Percentiles rank a stretch among this genome's conserved stretches.
Conservation (phyloP, 2,113 vertebrate genomes). For the Clarias gariepinus region DNA sequence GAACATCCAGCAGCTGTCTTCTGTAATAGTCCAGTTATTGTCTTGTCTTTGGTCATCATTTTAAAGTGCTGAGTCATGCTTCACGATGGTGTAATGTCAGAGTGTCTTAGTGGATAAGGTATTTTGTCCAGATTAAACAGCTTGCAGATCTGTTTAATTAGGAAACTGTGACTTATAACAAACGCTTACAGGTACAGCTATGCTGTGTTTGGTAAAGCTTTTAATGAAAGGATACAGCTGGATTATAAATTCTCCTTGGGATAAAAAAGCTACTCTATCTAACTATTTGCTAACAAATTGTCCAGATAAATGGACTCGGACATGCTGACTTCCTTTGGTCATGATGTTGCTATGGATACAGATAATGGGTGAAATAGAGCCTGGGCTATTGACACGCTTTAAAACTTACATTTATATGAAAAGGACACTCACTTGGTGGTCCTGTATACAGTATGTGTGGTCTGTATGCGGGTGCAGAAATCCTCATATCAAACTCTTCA, state of each 20-base stretch:
- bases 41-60: not conserved
- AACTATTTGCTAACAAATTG: not conserved
- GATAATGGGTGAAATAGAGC: not conserved
- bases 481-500: too few relatives aligned
- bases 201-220: not conserved
- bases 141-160: not conserved
- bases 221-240: conserved; percentile 7
- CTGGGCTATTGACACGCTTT: not conserved
- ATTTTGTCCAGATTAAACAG: not conserved
- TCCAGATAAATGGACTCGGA: not conserved
- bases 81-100: not conserved
- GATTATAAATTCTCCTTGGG: too few relatives aligned
- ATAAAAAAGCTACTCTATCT: too few relatives aligned
- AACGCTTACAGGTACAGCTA: not conserved
- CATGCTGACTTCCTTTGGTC: not conserved
- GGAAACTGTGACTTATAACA: not conserved
- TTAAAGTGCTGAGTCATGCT: not conserved
- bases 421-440: not conserved
- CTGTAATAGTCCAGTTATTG: conserved; percentile 3
- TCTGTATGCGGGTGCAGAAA: too few relatives aligned
- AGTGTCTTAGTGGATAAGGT: not conserved
- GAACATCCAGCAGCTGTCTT: not conserved
- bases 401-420: not conserved
- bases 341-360: conserved; percentile 27
- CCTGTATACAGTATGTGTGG: too few relatives aligned